Evolutionary conservation across 2,888 invertebrate genomes (phyloP).

Genomic region (Drosophila acutilabella): DNA sequence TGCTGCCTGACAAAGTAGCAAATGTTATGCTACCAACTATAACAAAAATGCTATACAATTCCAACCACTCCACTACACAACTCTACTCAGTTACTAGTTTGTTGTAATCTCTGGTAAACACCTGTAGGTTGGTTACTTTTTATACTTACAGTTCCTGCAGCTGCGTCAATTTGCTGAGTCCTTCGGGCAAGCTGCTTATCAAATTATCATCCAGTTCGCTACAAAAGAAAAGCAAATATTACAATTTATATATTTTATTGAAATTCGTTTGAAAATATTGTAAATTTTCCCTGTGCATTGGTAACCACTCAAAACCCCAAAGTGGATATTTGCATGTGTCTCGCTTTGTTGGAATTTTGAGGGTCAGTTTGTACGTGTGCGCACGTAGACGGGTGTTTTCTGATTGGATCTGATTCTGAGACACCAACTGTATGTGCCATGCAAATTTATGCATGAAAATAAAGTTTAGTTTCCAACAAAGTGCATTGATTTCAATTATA

Average conservation of each 20-base stretch:
- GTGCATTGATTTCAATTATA: conserved; percentile 65
- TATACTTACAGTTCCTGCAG: conserved; percentile 94
- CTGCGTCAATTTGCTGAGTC: conserved; percentile 90
- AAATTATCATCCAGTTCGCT: conserved; percentile 92
- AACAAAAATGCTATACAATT: conserved; percentile 32
- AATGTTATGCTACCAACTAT: conserved; percentile 59
- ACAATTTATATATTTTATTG: conserved; percentile 35
- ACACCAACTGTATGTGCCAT: conserved; percentile 32
- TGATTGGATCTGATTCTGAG: conserved; percentile 47
- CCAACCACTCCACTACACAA: not conserved
- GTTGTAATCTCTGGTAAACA: conserved; percentile 52
- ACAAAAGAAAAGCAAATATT: conserved; percentile 76
- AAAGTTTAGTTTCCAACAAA: conserved; percentile 56
- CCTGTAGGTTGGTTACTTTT: conserved; percentile 41
- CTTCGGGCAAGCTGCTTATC: conserved; percentile 90
- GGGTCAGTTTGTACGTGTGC: conserved; percentile 72
- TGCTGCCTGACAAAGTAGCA: conserved; percentile 65
- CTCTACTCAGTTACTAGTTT: not conserved
- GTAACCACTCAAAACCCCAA: conserved; percentile 26
- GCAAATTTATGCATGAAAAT: conserved; percentile 69
- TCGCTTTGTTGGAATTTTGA: conserved; percentile 43
- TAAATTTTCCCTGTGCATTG: conserved; percentile 24
- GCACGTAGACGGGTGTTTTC: conserved; percentile 59
- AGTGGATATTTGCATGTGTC: conserved; percentile 54
- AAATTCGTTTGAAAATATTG: conserved; percentile 49